These are phyloP conservation scores for Gonioctena quinquepunctata DNA, from an alignment of 1,140 invertebrate species.

Conservation along the genomic window DNA sequence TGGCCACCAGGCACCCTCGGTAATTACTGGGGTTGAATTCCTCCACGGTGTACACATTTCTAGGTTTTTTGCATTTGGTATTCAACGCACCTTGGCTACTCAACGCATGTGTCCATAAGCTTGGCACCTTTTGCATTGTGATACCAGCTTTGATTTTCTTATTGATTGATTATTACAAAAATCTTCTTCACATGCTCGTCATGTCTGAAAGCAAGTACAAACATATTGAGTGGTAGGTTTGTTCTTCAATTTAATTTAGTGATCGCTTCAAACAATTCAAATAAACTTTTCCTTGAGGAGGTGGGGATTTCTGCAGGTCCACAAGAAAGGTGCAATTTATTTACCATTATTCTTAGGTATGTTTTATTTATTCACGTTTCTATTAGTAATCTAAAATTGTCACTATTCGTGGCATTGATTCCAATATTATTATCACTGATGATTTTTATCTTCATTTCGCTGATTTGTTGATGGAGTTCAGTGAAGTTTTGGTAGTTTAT, in stretches of 20 bases:
- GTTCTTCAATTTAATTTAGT: constrained; percentile 29
- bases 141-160: constrained; percentile 22
- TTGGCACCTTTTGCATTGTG: constrained; percentile 26
- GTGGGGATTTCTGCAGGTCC: no score
- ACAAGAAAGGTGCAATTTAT: no score
- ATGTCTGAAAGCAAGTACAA: constrained; percentile 24
- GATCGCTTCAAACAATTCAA: constrained; percentile 19
- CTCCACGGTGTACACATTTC: constrained; percentile 46
- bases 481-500: no score
- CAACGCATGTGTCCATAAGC: constrained; percentile 23
- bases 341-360: no score
- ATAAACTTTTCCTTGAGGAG: no score
- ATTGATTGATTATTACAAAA: constrained; percentile 15
- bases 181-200: constrained; percentile 18
- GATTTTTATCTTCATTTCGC: no score
- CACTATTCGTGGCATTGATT: no score
- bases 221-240: constrained; percentile 29
- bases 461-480: no score
- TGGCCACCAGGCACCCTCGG: constrained; percentile 42
- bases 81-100: constrained; percentile 48
- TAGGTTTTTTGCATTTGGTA: constrained; percentile 39
- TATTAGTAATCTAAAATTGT: no score
- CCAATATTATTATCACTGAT: no score
- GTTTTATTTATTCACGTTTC: no score
- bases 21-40: constrained; percentile 51